Conservation (phyloP, 2,113 vertebrate species). For the Silurus glanis region DNA sequence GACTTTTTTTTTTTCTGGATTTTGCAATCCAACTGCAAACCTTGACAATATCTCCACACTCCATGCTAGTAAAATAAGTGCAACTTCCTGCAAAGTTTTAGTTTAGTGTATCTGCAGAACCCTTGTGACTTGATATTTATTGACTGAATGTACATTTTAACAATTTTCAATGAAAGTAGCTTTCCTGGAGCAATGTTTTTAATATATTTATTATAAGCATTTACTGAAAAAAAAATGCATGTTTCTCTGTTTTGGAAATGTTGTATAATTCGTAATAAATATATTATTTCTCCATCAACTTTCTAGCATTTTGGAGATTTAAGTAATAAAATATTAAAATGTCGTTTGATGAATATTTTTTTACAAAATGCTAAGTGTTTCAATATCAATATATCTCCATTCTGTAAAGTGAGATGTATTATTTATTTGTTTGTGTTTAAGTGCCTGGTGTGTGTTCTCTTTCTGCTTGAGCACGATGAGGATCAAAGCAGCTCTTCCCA, state of each 20-base stretch:
- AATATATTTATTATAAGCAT: neutral
- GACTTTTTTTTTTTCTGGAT: neutral
- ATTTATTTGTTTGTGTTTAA: neutral
- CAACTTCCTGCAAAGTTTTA: no score
- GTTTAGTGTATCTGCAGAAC: neutral
- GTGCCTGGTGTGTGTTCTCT: conserved; percentile 1
- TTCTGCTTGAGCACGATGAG: conserved; percentile 74
- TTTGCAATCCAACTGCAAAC: neutral
- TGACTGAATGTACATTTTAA: neutral
- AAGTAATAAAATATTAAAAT: neutral
- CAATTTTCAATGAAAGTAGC: neutral
- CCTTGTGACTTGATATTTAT: neutral
- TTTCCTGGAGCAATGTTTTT: neutral
- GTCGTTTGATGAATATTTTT: neutral
- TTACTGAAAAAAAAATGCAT: neutral
- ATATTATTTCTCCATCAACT: neutral
- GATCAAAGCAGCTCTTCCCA: conserved; percentile 83
- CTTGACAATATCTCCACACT: neutral
- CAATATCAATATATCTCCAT: neutral
- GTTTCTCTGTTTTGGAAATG: neutral
- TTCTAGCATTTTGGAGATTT: neutral
- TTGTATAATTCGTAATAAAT: neutral
- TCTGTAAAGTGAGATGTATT: neutral
- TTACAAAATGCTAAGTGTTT: neutral
- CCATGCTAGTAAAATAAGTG: no score